Conservation (phyloP, 2,797 vertebrate genomes). For the Morus bassanus region DNA sequence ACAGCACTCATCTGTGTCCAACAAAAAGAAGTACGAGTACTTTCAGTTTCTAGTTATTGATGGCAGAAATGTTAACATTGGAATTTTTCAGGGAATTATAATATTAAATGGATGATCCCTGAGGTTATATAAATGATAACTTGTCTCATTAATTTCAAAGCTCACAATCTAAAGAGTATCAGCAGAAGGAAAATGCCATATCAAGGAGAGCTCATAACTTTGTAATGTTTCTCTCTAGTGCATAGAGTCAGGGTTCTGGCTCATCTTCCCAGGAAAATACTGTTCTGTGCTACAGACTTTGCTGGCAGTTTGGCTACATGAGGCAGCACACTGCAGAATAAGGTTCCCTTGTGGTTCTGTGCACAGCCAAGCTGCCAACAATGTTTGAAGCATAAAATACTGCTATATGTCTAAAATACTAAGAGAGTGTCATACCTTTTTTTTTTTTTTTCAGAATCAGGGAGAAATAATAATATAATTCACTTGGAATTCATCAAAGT, state of each 20-base stretch:
- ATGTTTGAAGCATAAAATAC: not conserved
- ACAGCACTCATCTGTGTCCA: not conserved
- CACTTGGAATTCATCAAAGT: not conserved
- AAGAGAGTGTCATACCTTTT: not conserved
- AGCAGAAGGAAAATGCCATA: not conserved
- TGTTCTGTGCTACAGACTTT: not conserved
- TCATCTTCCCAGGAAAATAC: not conserved
- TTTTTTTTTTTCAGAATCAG: not conserved
- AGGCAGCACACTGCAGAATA: not conserved
- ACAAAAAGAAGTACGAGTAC: not conserved
- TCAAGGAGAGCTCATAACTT: not conserved
- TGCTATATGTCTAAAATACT: not conserved
- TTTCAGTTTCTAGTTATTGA: not conserved
- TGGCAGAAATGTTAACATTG: not conserved
- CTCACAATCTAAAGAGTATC: not conserved
- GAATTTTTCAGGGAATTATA: not conserved
- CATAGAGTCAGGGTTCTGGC: not conserved
- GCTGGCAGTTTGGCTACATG: not conserved
- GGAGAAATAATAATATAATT: not conserved
- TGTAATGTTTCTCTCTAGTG: not conserved
- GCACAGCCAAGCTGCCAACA: not conserved
- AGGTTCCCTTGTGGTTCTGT: not conserved
- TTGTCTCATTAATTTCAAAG: not conserved
- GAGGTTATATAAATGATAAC: not conserved
- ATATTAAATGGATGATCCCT: not conserved